Percentiles rank a stretch among this genome's conserved stretches.
Conservation (phyloP, 2,888 invertebrate species). For the Physocephala rufipes region DNA sequence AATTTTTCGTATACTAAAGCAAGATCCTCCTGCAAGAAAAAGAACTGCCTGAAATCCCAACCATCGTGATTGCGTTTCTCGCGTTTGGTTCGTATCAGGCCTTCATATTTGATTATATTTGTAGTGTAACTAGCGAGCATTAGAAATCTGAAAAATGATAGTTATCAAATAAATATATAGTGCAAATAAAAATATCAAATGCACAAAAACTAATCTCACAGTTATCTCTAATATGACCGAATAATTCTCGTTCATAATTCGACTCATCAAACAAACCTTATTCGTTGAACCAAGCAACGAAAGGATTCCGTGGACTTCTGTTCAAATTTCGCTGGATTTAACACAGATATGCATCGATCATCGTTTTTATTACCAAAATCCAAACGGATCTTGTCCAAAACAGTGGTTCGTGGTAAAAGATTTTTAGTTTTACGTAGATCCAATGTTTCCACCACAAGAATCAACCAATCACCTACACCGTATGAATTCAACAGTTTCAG, state of each 20-base stretch:
- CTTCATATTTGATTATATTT: slow-evolving; percentile 86
- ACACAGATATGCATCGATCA: slow-evolving; percentile 86
- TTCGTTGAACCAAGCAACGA: slow-evolving; percentile 82
- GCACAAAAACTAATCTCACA: too few species aligned
- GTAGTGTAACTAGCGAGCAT: slow-evolving; percentile 87
- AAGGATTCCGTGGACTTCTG: slow-evolving; percentile 91
- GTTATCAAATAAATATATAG: neutral
- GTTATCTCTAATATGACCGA: too few species aligned
- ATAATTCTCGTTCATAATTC: neutral
- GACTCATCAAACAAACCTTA: slow-evolving; percentile 68
- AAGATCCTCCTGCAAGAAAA: slow-evolving; percentile 92
- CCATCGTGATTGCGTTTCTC: slow-evolving; percentile 89
- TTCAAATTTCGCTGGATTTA: slow-evolving; percentile 90
- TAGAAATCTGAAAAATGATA: slow-evolving; percentile 64
- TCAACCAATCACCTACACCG: slow-evolving; percentile 90
- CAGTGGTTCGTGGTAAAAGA: slow-evolving; percentile 88
- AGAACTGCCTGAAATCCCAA: slow-evolving; percentile 96
- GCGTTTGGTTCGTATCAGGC: slow-evolving; percentile 86
- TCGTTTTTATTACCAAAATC: slow-evolving; percentile 93
- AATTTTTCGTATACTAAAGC: slow-evolving; percentile 95
- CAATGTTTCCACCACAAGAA: slow-evolving; percentile 90
- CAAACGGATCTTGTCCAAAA: slow-evolving; percentile 91
- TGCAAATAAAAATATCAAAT: too few species aligned
- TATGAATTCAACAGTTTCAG: slow-evolving; percentile 78
- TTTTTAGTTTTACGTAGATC: slow-evolving; percentile 93